phyloP scores from a whole-genome alignment of 2,888 invertebrate species.

The Aethes cnicana region DNA sequence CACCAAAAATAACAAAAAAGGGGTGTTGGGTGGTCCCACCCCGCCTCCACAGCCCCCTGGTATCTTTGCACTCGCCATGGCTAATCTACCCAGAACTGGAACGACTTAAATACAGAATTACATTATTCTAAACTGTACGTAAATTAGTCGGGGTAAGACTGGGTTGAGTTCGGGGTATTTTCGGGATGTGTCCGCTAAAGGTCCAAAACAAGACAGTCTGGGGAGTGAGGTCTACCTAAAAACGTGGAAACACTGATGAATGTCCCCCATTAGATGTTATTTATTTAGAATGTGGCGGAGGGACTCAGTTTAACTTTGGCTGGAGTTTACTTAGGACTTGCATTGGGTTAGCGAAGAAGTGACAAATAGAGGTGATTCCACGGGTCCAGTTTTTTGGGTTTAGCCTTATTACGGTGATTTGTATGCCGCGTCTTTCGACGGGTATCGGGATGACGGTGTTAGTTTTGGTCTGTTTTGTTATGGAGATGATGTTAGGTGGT shows the following conservation, averaged over 20 bases:
- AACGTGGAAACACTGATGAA: conserved; percentile 82
- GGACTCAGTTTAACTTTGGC: conserved; percentile 77
- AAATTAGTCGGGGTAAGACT: conserved; percentile 35
- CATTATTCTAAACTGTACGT: conserved; percentile 39
- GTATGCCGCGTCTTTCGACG: conserved; percentile 51
- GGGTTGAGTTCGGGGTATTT: conserved; percentile 35
- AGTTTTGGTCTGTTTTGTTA: conserved; percentile 16
- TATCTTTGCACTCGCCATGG: conserved; percentile 77
- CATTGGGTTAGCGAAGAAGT: conserved; percentile 74
- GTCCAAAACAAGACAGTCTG: conserved; percentile 68
- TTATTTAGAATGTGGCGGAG: conserved; percentile 83
- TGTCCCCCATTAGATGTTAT: conserved; percentile 83
- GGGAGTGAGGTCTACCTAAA: conserved; percentile 78
- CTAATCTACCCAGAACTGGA: conserved; percentile 72
- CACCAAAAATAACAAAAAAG: conserved; percentile 70
- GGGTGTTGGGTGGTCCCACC: conserved; percentile 65
- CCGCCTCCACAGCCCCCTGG: conserved; percentile 58
- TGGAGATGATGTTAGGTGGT: no score
- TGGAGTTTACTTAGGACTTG: conserved; percentile 80
- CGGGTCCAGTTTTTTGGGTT: conserved; percentile 77
- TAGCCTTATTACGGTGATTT: conserved; percentile 71
- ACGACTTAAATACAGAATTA: conserved; percentile 59
- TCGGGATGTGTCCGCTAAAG: conserved; percentile 51
- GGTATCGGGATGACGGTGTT: conserved; percentile 42
- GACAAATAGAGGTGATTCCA: conserved; percentile 74